Conservation (phyloP, 2,113 vertebrate genomes). For the Passer montanus region DNA sequence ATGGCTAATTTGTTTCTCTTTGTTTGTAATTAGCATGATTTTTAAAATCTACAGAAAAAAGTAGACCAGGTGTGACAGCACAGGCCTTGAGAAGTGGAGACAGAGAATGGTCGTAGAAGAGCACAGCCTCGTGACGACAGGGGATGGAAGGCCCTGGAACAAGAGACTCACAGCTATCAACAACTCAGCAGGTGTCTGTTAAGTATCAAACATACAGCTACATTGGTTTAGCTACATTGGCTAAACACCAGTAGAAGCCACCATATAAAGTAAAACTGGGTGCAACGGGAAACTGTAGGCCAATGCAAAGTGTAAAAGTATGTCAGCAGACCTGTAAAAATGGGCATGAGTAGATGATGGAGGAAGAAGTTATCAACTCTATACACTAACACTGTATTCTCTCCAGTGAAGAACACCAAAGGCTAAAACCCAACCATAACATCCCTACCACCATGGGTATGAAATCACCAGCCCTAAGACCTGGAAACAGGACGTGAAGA, state of each 20-base stretch:
- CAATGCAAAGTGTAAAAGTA: background rate
- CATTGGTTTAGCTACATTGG: background rate
- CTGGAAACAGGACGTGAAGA: background rate
- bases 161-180: background rate
- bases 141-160: fast-evolving
- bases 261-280: background rate
- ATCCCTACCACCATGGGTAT: background rate
- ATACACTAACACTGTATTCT: background rate
- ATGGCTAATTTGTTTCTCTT: background rate
- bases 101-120: fast-evolving
- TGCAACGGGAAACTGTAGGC: background rate
- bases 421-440: background rate
- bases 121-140: fast-evolving
- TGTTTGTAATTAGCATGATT: background rate
- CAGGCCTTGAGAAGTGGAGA: background rate
- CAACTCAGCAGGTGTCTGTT: background rate
- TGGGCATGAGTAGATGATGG: background rate
- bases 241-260: background rate
- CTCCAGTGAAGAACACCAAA: background rate
- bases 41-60: background rate
- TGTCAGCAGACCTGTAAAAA: background rate
- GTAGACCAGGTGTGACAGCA: background rate
- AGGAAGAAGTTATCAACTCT: background rate
- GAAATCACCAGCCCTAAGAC: background rate
- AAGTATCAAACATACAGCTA: background rate